A percentile compares a stretch with the other conserved stretches of the same genome.
phyloP scores from a whole-genome alignment of 2,113 vertebrate species.

The Myrmophylax atrothorax region DNA sequence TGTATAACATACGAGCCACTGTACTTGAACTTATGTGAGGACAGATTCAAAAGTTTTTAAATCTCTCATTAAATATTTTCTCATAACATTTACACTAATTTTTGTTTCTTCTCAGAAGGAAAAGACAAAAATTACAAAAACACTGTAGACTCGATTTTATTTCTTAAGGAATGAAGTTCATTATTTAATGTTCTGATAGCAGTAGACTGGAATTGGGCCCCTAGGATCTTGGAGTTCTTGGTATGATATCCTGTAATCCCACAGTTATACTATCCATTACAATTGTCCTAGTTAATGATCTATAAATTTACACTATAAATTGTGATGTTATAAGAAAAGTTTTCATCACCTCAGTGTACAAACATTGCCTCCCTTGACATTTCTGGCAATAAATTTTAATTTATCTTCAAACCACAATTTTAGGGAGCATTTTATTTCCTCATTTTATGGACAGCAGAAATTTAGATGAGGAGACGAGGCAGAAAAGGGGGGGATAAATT shows the following conservation, averaged over 20 bases:
- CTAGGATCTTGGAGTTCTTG: background rate
- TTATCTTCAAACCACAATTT: background rate
- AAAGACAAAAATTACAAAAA: background rate
- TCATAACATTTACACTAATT: background rate
- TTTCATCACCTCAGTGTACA: background rate
- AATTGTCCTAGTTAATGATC: background rate
- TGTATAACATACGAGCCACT: background rate
- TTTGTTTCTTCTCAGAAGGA: background rate
- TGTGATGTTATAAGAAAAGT: background rate
- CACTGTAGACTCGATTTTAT: rapidly evolving
- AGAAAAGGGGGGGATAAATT: background rate
- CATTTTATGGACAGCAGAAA: background rate
- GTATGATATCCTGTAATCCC: background rate
- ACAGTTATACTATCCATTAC: background rate
- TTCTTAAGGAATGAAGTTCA: background rate
- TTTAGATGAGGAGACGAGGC: background rate
- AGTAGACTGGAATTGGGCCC: background rate
- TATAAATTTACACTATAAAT: background rate
- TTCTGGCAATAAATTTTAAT: background rate
- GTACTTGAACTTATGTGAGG: background rate
- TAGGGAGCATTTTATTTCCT: background rate
- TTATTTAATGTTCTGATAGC: background rate
- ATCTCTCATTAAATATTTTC: background rate
- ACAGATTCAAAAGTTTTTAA: background rate
- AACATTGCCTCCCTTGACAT: background rate